Conservation (phyloP, 2,113 vertebrate species). For the Indicator indicator region DNA sequence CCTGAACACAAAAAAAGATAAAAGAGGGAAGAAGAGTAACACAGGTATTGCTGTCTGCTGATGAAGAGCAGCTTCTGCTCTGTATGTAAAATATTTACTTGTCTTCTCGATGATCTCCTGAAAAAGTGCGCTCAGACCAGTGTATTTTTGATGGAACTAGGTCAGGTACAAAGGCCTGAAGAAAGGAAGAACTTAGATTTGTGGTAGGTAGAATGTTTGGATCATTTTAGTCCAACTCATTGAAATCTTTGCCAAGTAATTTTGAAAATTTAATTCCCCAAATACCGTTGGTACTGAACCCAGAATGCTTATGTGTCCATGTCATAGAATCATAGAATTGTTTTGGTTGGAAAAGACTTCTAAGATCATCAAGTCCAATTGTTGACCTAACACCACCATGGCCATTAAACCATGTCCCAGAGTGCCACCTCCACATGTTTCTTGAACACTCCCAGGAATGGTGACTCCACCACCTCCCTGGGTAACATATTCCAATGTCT, state of each 20-base stretch:
- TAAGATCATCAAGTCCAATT: too few relatives aligned
- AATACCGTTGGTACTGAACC: neutral
- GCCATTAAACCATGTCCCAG: too few relatives aligned
- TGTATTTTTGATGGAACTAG: neutral
- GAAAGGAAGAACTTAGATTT: neutral
- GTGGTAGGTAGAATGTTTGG: neutral
- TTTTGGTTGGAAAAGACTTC: too few relatives aligned
- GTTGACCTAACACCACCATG: too few relatives aligned
- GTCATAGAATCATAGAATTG: too few relatives aligned
- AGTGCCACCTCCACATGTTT: too few relatives aligned
- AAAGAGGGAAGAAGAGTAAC: neutral
- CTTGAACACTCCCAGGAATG: too few relatives aligned
- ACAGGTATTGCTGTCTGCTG: neutral
- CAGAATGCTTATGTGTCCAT: neutral
- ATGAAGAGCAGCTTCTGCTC: neutral
- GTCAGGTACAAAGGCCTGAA: neutral
- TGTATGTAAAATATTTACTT: neutral
- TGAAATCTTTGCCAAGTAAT: neutral
- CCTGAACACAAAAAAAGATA: neutral
- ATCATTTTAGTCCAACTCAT: neutral
- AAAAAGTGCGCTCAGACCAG: neutral
- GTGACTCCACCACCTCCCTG: too few relatives aligned
- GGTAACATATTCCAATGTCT: too few relatives aligned
- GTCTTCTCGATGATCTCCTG: neutral
- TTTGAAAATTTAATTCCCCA: neutral